These are phyloP conservation scores for Pteria penguin DNA, from an alignment of 2,888 invertebrate genomes.

Conservation along the genomic window DNA sequence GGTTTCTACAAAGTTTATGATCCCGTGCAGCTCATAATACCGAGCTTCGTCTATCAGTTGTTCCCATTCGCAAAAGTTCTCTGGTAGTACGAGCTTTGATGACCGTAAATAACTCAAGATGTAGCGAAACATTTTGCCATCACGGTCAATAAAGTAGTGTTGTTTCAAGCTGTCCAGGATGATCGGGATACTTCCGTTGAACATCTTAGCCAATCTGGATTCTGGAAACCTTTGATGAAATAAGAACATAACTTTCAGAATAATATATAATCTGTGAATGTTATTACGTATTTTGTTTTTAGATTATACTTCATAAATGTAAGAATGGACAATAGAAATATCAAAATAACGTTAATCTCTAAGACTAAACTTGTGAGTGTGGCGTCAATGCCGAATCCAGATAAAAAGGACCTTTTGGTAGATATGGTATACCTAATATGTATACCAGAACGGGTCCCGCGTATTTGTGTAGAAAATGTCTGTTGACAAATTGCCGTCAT, in stretches of 20 bases:
- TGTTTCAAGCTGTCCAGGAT: conserved; percentile 97
- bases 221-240: conserved; percentile 90
- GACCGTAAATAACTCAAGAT: conserved; percentile 98
- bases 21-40: conserved; percentile 90
- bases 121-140: conserved; percentile 98
- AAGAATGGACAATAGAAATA: too few relatives aligned
- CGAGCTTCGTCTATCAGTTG: conserved; percentile 93
- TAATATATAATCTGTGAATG: too few relatives aligned
- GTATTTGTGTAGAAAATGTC: too few relatives aligned
- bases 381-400: too few relatives aligned
- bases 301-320: too few relatives aligned
- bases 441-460: too few relatives aligned
- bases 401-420: too few relatives aligned
- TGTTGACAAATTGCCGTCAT: too few relatives aligned
- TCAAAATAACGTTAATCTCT: too few relatives aligned
- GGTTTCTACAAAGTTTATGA: conserved; percentile 77
- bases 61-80: conserved; percentile 92
- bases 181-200: conserved; percentile 96
- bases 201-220: conserved; percentile 93
- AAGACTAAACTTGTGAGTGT: too few relatives aligned
- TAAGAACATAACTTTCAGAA: neutral
- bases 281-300: too few relatives aligned
- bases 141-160: conserved; percentile 99
- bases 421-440: too few relatives aligned
- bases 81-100: conserved; percentile 91